These are phyloP conservation scores for Apteryx owenii DNA, from an alignment of 2,113 vertebrate species.

Conservation along the genomic window DNA sequence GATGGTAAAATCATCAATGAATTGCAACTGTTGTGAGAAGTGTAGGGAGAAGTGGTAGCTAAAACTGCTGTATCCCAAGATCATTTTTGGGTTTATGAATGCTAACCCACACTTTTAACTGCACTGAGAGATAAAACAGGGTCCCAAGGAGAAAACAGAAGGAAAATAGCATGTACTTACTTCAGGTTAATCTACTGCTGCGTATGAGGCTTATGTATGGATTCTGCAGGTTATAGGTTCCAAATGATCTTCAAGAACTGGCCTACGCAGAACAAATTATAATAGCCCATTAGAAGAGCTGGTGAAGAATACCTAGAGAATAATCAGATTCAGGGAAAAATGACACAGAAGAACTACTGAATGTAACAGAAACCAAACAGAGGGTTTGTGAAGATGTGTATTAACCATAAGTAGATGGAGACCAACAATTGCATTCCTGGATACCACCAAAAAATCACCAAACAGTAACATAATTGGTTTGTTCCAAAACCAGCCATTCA, in stretches of 20 bases:
- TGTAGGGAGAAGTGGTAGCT: background rate
- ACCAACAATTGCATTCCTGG: background rate
- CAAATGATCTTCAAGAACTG: background rate
- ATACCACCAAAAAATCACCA: background rate
- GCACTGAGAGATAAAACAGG: background rate
- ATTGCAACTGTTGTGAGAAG: background rate
- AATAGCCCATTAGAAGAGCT: background rate
- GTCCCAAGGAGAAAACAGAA: background rate
- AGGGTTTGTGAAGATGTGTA: background rate
- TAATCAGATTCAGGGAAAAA: background rate
- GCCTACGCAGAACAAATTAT: background rate
- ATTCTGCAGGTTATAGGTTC: background rate
- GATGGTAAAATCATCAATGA: conserved; percentile 48
- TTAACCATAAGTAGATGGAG: background rate
- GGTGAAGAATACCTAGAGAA: background rate
- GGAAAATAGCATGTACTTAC: background rate
- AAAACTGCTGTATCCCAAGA: background rate
- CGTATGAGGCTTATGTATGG: background rate
- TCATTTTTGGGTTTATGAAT: background rate
- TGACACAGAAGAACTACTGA: background rate
- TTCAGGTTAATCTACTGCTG: background rate
- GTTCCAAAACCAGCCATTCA: background rate
- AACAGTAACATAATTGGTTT: background rate
- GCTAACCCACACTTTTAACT: background rate
- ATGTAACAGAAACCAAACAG: background rate